Evolutionary conservation across 2,113 vertebrate genomes (phyloP).

Genomic region (Myiopsitta monachus): DNA sequence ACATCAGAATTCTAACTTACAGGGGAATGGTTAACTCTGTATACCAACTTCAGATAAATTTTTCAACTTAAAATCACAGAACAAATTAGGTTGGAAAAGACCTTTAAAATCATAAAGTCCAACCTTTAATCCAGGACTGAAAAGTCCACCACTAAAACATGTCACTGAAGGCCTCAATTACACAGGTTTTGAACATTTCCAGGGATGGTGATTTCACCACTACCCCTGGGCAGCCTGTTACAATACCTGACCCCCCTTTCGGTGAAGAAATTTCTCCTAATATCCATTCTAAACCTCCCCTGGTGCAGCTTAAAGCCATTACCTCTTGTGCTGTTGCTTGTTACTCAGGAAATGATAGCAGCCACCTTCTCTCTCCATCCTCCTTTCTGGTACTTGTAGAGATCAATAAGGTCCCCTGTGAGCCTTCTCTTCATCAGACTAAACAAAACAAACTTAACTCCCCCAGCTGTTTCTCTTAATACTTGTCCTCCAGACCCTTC

Average conservation of each 20-base stretch:
- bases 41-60: not conserved
- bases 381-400: not conserved
- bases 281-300: too few species aligned
- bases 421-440: not conserved
- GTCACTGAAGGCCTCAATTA: not conserved
- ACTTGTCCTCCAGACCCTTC: not conserved
- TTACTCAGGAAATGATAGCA: not conserved
- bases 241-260: not conserved
- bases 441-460: not conserved
- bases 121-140: not conserved
- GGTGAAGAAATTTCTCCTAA: not conserved
- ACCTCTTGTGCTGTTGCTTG: not conserved
- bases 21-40: not conserved
- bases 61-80: not conserved
- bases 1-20: not conserved
- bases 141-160: not conserved
- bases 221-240: not conserved
- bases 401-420: not conserved
- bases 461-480: not conserved
- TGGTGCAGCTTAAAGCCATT: too few species aligned
- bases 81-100: not conserved
- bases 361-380: not conserved
- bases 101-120: not conserved
- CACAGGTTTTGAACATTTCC: not conserved
- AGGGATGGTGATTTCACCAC: not conserved